phyloP scores from a whole-genome alignment of 2,797 vertebrate species.

The Mionectes olivaceus region DNA sequence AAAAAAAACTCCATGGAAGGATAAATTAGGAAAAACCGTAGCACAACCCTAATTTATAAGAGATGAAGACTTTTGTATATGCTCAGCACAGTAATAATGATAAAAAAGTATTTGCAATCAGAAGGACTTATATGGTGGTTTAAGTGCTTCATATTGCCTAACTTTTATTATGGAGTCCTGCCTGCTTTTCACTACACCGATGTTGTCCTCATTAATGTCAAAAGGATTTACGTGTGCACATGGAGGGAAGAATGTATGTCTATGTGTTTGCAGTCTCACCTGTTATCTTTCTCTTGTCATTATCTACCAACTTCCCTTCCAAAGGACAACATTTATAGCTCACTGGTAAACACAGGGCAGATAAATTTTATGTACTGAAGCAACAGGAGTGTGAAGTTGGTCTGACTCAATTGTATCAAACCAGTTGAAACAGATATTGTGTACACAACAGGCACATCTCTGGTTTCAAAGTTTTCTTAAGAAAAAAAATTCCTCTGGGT shows the following conservation, averaged over 20 bases:
- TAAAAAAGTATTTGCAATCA: constrained; percentile 6
- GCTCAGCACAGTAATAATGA: neutral
- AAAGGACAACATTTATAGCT: constrained; percentile 62
- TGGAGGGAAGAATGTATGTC: neutral
- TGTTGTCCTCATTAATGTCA: constrained; percentile 44
- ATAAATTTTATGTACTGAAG: constrained; percentile 66
- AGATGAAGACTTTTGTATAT: neutral
- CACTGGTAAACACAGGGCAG: constrained; percentile 58
- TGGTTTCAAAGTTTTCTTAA: constrained; percentile 53
- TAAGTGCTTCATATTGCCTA: neutral
- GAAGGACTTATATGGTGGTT: neutral
- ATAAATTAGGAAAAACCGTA: neutral
- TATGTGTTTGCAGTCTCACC: constrained; percentile 36
- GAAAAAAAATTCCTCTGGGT: constrained; percentile 27
- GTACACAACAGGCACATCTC: constrained; percentile 11
- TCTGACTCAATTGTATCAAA: constrained; percentile 23
- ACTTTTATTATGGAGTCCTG: constrained; percentile 14
- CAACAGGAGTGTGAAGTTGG: neutral
- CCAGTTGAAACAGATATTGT: constrained; percentile 51
- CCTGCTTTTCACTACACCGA: neutral
- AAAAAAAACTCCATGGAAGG: neutral
- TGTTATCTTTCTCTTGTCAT: constrained; percentile 42
- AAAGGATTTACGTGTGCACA: constrained; percentile 39
- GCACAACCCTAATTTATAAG: neutral
- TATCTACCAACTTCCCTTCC: constrained; percentile 43